These are phyloP conservation scores for Drosophila nr. perissopoda DNA, from an alignment of 2,888 invertebrate species.

Conservation along the genomic window DNA sequence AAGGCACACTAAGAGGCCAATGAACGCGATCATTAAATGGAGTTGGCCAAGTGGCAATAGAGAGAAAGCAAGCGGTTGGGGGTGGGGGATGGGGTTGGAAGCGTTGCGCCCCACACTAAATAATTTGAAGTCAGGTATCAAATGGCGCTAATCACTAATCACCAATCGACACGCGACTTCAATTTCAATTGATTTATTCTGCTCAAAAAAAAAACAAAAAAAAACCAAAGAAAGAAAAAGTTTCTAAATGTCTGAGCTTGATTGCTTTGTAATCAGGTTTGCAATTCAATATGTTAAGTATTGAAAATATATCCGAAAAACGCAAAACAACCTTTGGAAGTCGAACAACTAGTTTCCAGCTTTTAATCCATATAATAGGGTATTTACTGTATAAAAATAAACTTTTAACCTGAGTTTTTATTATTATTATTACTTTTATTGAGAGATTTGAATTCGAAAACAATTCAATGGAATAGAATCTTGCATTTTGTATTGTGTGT, in stretches of 20 bases:
- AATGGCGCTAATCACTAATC: conserved; percentile 70
- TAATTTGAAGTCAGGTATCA: conserved; percentile 47
- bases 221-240: neutral
- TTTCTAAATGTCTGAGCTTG: conserved; percentile 16
- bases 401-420: neutral
- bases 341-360: neutral
- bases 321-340: neutral
- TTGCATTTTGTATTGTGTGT: neutral
- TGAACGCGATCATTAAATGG: conserved; percentile 32
- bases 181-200: conserved; percentile 58
- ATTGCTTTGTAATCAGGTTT: conserved; percentile 13
- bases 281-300: neutral
- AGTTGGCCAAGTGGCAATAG: conserved; percentile 1
- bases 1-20: conserved; percentile 40
- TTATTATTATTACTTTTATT: neutral
- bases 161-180: conserved; percentile 67
- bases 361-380: neutral
- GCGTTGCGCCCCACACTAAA: conserved; percentile 40
- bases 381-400: neutral
- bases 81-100: conserved; percentile 35
- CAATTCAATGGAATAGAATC: neutral
- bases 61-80: neutral
- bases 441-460: neutral
- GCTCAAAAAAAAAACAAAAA: conserved; percentile 1
- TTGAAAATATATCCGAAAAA: neutral